Evolutionary conservation across 2,797 vertebrate genomes (phyloP).

Genomic region (Eidolon dupreanum): DNA sequence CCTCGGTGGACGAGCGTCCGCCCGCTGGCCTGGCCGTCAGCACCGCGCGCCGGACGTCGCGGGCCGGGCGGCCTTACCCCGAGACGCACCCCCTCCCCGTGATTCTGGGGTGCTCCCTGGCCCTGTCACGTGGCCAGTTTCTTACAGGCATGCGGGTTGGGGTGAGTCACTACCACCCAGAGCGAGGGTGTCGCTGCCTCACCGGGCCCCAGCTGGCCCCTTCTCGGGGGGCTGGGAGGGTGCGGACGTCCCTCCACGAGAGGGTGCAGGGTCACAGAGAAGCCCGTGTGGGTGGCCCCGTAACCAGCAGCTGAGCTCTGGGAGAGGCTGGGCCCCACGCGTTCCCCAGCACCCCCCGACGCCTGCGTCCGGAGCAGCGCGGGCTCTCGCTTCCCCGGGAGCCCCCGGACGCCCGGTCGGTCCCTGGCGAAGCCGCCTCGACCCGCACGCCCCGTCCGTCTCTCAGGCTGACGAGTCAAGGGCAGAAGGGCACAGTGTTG

Average conservation of each 20-base stretch:
- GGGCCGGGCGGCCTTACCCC: accelerated
- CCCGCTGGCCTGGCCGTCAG: too few species aligned
- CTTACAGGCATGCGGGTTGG: background rate
- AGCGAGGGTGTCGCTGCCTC: accelerated
- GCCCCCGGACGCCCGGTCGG: too few species aligned
- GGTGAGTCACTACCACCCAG: background rate
- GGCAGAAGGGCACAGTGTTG: background rate
- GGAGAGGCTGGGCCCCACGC: background rate
- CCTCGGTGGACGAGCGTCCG: too few species aligned
- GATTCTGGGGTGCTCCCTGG: background rate
- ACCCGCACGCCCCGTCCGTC: background rate
- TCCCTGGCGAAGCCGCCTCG: background rate
- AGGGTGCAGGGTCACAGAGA: background rate
- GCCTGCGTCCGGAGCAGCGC: background rate
- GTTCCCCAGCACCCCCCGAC: background rate
- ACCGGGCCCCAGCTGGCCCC: background rate
- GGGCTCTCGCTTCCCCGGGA: background rate
- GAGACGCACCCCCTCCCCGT: accelerated
- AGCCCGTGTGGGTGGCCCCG: background rate
- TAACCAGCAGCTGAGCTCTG: accelerated
- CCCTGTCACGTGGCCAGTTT: background rate
- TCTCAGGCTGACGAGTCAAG: background rate
- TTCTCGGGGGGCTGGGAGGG: background rate
- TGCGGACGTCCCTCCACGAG: accelerated
- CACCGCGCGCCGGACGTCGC: accelerated